Evolutionary conservation across 2,797 vertebrate species (phyloP).

Genomic region (Somateria mollissima): DNA sequence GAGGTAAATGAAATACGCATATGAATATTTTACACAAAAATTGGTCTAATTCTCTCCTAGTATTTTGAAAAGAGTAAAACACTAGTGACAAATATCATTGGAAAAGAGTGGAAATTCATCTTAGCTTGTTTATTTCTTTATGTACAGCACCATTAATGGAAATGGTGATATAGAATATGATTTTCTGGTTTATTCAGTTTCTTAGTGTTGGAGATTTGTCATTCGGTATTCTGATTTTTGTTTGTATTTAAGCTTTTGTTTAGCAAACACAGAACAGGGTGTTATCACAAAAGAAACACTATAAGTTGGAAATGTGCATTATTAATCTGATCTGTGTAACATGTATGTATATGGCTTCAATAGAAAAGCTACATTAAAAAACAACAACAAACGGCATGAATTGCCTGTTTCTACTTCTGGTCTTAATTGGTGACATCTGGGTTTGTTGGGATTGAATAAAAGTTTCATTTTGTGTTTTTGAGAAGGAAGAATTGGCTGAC

Average conservation of each 20-base stretch:
- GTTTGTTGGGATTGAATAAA: slow-evolving; percentile 36
- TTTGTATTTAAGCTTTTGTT: slow-evolving; percentile 25
- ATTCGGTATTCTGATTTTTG: slow-evolving; percentile 12
- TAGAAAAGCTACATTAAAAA: slow-evolving; percentile 37
- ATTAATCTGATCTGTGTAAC: slow-evolving; percentile 25
- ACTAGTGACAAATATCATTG: not conserved
- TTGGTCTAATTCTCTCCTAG: not conserved
- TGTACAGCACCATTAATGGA: not conserved
- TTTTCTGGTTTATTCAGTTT: not conserved
- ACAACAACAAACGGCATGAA: slow-evolving; percentile 33
- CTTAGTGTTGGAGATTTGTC: not conserved
- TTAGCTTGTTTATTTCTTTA: slow-evolving; percentile 21
- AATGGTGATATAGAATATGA: not conserved
- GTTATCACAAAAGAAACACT: slow-evolving; percentile 27
- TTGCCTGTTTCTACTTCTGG: slow-evolving; percentile 56
- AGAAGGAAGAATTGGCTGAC: slow-evolving; percentile 54
- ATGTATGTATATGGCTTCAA: slow-evolving; percentile 20
- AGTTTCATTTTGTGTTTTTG: slow-evolving; percentile 71
- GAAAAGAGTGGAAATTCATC: not conserved
- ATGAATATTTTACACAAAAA: not conserved
- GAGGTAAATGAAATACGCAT: not conserved
- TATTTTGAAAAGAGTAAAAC: slow-evolving; percentile 6
- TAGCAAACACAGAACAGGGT: not conserved
- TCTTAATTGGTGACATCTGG: slow-evolving; percentile 67
- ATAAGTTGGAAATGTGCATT: not conserved